phyloP scores from a whole-genome alignment of 2,113 vertebrate species.

The Catagonus wagneri region DNA sequence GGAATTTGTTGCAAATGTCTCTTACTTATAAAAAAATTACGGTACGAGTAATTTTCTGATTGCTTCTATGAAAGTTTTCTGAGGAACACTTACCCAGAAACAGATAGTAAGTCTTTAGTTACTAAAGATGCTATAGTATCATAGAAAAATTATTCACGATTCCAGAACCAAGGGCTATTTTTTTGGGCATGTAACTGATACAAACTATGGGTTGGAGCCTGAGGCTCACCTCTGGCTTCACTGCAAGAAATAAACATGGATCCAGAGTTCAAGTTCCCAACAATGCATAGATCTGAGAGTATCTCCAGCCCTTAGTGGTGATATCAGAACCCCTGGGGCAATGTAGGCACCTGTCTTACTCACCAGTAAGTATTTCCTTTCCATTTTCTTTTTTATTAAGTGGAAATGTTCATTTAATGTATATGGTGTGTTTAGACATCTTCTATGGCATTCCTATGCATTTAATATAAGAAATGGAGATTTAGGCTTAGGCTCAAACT shows the following conservation, averaged over 20 bases:
- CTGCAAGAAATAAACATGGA: neutral
- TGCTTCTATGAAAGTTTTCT: neutral
- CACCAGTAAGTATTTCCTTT: neutral
- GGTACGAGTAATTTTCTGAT: neutral
- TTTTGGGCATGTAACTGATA: neutral
- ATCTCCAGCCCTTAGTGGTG: neutral
- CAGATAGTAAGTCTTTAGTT: neutral
- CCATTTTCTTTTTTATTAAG: neutral
- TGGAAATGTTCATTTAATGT: neutral
- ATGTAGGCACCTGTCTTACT: neutral
- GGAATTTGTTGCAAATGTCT: neutral
- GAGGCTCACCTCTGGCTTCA: neutral
- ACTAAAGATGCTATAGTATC: neutral
- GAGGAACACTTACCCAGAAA: neutral
- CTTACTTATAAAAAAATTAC: neutral
- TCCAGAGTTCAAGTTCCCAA: neutral
- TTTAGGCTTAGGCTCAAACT: neutral
- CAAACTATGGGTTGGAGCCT: neutral
- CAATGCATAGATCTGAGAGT: rapidly evolving
- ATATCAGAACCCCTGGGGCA: no score
- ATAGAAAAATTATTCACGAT: neutral
- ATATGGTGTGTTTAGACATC: neutral
- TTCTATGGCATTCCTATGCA: neutral
- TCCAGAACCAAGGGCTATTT: neutral
- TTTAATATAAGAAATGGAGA: neutral